Percentiles rank a stretch among this genome's conserved stretches.
phyloP scores from a whole-genome alignment of 2,113 vertebrate genomes.

The Typhlomys cinereus region DNA sequence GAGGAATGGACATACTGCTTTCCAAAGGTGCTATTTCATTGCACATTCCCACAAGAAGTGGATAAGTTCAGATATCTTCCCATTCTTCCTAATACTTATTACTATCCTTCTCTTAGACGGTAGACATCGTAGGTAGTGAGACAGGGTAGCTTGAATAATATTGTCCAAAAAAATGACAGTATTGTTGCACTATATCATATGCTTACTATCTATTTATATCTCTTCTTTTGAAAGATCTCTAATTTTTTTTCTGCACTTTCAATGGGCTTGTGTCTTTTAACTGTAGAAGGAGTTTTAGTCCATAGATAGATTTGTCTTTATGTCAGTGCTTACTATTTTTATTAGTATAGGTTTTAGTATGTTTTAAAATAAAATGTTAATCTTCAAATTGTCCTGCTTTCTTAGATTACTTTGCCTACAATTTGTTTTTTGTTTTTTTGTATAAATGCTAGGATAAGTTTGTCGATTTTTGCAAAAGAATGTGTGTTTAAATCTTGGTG shows the following conservation, averaged over 20 bases:
- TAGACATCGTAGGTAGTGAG: background rate
- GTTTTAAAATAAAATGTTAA: background rate
- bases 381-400: background rate
- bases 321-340: background rate
- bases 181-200: background rate
- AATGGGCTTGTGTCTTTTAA: conserved; percentile 6
- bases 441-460: conserved; percentile 5
- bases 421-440: background rate
- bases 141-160: background rate
- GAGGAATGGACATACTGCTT: background rate
- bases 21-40: background rate
- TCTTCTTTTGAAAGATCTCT: background rate
- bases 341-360: background rate
- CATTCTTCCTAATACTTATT: background rate
- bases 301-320: background rate
- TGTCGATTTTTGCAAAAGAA: background rate
- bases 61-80: background rate
- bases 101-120: background rate
- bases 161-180: background rate
- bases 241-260: background rate
- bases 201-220: background rate
- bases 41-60: background rate
- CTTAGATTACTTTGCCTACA: background rate
- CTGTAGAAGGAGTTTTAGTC: background rate
- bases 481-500: background rate